phyloP scores from a whole-genome alignment of 2,888 invertebrate genomes.

The Diploptera punctata region DNA sequence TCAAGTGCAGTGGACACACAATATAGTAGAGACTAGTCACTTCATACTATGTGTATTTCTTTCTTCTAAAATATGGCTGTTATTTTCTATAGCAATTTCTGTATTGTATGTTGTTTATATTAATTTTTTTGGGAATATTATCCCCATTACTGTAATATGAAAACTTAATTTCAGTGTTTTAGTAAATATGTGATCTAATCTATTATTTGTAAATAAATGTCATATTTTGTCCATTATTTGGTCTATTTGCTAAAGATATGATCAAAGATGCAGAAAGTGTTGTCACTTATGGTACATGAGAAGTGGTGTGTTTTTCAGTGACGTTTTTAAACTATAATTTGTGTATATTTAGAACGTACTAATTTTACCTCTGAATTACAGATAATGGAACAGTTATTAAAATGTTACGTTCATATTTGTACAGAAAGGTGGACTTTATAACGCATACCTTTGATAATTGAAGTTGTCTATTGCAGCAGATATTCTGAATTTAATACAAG shows the following conservation, averaged over 20 bases:
- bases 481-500: slow-evolving; percentile 21
- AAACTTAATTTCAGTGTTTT: slow-evolving; percentile 21
- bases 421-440: slow-evolving; percentile 26
- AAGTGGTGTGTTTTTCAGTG: slow-evolving; percentile 13
- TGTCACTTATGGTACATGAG: not conserved
- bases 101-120: slow-evolving; percentile 10
- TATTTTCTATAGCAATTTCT: slow-evolving; percentile 6
- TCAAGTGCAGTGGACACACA: slow-evolving; percentile 48
- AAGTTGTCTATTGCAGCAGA: slow-evolving; percentile 13
- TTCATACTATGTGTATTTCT: slow-evolving; percentile 32
- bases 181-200: not conserved
- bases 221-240: slow-evolving; percentile 21
- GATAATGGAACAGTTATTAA: not conserved
- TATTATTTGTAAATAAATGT: slow-evolving; percentile 30
- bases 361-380: not conserved
- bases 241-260: not conserved
- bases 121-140: not conserved
- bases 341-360: not conserved
- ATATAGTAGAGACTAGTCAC: slow-evolving; percentile 36
- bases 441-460: not conserved
- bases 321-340: slow-evolving; percentile 4
- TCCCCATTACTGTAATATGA: slow-evolving; percentile 14
- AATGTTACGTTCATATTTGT: slow-evolving; percentile 4
- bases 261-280: not conserved
- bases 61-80: slow-evolving; percentile 1